Evolutionary conservation across 2,113 vertebrate genomes (phyloP).

Genomic region (Xerus inauris): DNA sequence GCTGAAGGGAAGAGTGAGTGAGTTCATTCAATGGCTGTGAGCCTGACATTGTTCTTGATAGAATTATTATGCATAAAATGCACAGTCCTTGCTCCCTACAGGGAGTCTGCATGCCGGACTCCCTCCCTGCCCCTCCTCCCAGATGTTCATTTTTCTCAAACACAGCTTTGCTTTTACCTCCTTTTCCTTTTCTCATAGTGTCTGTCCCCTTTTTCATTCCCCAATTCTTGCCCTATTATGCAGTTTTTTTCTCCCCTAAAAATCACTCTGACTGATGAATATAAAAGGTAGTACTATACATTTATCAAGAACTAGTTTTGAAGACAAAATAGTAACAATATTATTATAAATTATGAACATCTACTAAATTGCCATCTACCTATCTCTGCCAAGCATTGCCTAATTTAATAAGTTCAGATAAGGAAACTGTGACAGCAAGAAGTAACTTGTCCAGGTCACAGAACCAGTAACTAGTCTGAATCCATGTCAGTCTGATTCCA

Average conservation of each 20-base stretch:
- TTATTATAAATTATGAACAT: neutral
- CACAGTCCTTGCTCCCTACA: neutral
- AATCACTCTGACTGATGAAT: neutral
- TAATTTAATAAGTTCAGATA: conserved; percentile 42
- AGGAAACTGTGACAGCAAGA: neutral
- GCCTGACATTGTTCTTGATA: neutral
- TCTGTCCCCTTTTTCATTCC: neutral
- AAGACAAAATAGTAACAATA: conserved; percentile 9
- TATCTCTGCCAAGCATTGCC: neutral
- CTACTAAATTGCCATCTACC: neutral
- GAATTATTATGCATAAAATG: neutral
- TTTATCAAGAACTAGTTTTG: neutral
- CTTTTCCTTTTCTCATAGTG: neutral
- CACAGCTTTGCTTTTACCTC: neutral
- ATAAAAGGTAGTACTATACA: neutral
- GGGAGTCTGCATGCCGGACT: neutral
- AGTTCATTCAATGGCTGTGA: neutral
- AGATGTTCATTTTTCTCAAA: neutral
- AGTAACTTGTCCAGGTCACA: neutral
- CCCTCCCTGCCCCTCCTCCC: neutral
- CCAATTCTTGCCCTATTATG: neutral
- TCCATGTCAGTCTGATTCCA: neutral
- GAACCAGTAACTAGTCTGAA: neutral
- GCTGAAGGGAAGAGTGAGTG: neutral
- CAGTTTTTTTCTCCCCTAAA: neutral